phyloP scores from a whole-genome alignment of 1,140 invertebrate species.

The Bombus sibiricus region DNA sequence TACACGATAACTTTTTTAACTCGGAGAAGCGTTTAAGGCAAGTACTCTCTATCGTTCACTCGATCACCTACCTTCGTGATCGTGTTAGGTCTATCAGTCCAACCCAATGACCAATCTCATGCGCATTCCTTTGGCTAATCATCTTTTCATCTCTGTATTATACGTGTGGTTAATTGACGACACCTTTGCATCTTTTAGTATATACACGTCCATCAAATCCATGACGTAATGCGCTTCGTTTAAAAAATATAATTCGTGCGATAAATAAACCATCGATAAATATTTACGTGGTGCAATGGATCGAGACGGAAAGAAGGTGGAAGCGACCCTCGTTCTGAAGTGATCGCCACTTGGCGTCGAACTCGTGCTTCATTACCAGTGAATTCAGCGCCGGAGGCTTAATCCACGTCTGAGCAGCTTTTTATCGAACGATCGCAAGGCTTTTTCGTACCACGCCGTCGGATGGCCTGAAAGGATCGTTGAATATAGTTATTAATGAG shows the following conservation, averaged over 20 bases:
- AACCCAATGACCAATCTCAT: too few relatives aligned
- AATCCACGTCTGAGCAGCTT: background rate
- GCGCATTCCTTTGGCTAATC: too few relatives aligned
- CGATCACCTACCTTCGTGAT: too few relatives aligned
- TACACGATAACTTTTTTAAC: too few relatives aligned
- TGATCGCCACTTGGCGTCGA: background rate
- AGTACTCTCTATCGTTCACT: too few relatives aligned
- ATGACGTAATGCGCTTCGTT: background rate
- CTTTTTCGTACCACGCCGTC: background rate
- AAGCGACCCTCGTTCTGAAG: background rate
- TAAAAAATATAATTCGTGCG: background rate
- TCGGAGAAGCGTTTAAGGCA: too few relatives aligned
- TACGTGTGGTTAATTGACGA: too few relatives aligned
- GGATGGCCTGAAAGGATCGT: background rate
- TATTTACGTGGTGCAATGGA: conserved; percentile 24
- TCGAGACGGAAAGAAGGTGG: too few relatives aligned
- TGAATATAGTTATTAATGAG: conserved; percentile 35
- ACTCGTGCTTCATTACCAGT: background rate
- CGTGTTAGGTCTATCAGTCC: too few relatives aligned
- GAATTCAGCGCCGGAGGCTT: conserved; percentile 4
- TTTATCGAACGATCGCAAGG: background rate
- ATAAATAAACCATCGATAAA: conserved; percentile 28
- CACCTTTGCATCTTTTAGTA: too few relatives aligned
- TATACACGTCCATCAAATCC: background rate
- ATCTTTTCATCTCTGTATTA: too few relatives aligned